These are phyloP conservation scores for Nomada goodeniana DNA, from an alignment of 2,888 invertebrate species.

Conservation along the genomic window DNA sequence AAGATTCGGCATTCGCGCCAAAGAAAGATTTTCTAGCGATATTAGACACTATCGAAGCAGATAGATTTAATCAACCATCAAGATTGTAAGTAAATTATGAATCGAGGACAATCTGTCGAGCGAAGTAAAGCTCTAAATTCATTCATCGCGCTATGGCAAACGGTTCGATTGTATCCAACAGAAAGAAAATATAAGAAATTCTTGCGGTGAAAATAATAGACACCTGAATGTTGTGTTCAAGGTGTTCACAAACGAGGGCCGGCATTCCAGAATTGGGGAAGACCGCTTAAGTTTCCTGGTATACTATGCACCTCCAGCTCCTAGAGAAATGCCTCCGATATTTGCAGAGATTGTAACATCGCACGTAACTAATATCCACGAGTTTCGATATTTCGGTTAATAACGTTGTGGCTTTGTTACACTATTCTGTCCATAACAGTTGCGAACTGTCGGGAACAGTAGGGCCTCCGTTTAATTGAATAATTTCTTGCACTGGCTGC, in stretches of 20 bases:
- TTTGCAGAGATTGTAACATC: constrained; percentile 63
- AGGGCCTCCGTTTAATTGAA: neutral
- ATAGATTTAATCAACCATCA: no score
- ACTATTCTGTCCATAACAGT: constrained; percentile 21
- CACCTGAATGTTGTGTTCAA: constrained; percentile 41
- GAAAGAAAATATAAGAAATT: no score
- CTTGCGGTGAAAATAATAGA: constrained; percentile 13
- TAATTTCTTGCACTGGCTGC: neutral
- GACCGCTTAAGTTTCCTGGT: constrained; percentile 63
- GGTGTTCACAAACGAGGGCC: constrained; percentile 59
- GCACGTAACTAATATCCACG: constrained; percentile 50
- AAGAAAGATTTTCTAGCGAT: no score
- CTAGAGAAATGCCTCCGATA: constrained; percentile 65
- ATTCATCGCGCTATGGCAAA: neutral
- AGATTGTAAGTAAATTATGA: no score
- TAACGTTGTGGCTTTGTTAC: constrained; percentile 39
- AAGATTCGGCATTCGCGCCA: no score
- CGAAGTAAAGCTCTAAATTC: no score
- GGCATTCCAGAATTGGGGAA: constrained; percentile 60
- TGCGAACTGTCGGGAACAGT: constrained; percentile 9
- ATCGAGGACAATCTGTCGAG: no score
- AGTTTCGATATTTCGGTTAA: constrained; percentile 47
- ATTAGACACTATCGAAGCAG: no score
- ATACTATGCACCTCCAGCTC: constrained; percentile 44
- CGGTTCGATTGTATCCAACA: neutral